phyloP scores from a whole-genome alignment of 2,113 vertebrate species.

The Engraulis encrasicolus region DNA sequence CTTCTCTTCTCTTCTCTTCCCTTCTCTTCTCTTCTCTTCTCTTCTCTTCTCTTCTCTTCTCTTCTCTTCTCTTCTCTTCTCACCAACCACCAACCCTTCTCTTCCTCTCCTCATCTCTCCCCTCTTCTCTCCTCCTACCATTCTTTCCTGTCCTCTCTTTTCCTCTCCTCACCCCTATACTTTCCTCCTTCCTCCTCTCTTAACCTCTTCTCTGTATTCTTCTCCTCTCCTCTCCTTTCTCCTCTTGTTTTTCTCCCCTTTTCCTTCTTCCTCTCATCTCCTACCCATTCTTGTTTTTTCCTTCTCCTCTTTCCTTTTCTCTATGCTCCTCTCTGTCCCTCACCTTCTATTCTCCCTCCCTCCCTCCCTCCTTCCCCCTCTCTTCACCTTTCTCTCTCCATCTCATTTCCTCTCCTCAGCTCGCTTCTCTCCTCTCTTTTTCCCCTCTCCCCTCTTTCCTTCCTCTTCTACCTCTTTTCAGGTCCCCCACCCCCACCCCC shows the following conservation, averaged over 20 bases:
- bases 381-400: neutral
- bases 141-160: neutral
- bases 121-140: neutral
- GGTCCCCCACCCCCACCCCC: too few relatives aligned
- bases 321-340: neutral
- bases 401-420: neutral
- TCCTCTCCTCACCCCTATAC: neutral
- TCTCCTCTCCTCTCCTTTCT: constrained; percentile 13
- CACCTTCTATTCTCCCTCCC: neutral
- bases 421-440: neutral
- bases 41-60: too few relatives aligned
- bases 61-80: too few relatives aligned
- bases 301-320: neutral
- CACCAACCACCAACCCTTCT: too few relatives aligned
- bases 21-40: too few relatives aligned
- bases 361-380: neutral
- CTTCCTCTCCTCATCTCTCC: neutral
- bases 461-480: too few relatives aligned
- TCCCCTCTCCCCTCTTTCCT: neutral
- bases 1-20: too few relatives aligned
- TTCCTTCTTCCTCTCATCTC: neutral
- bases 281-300: too few relatives aligned
- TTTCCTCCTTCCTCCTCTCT: too few relatives aligned
- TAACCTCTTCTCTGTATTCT: too few relatives aligned
- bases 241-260: neutral